Evolutionary conservation across 2,888 invertebrate genomes (phyloP).

Genomic region (Scaptomyza tumidula): DNA sequence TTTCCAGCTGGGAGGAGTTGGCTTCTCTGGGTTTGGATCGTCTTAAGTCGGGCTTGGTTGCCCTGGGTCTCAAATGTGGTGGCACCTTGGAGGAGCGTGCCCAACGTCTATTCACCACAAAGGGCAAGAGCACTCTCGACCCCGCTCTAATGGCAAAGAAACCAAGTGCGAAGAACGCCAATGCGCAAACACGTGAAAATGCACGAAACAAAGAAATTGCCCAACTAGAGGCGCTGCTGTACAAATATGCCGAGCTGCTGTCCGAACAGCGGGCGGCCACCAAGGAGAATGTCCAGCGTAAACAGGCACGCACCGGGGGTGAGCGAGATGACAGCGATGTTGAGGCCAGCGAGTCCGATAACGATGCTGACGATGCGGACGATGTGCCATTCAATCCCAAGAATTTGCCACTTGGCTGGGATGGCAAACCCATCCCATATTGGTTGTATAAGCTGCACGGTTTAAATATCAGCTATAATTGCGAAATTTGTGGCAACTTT

Average conservation of each 20-base stretch:
- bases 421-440: slow-evolving; percentile 97
- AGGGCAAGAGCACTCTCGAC: slow-evolving; percentile 96
- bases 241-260: slow-evolving; percentile 93
- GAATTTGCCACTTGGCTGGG: slow-evolving; percentile 99
- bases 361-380: slow-evolving; percentile 95
- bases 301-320: slow-evolving; percentile 97
- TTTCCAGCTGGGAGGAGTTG: slow-evolving; percentile 98
- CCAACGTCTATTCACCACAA: slow-evolving; percentile 97
- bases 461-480: slow-evolving; percentile 98
- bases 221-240: slow-evolving; percentile 94
- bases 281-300: slow-evolving; percentile 98
- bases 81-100: slow-evolving; percentile 99
- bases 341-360: slow-evolving; percentile 91
- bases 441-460: slow-evolving; percentile 99
- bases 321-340: slow-evolving; percentile 96
- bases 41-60: slow-evolving; percentile 98
- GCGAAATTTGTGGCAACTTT: slow-evolving; percentile 99
- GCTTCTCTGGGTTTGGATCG: slow-evolving; percentile 98
- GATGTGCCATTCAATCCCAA: slow-evolving; percentile 99
- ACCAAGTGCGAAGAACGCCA: slow-evolving; percentile 86
- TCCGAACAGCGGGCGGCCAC: slow-evolving; percentile 94
- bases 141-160: slow-evolving; percentile 96
- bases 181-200: slow-evolving; percentile 86
- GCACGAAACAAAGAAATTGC: slow-evolving; percentile 94
- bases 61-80: slow-evolving; percentile 98